Conservation (phyloP, 2,113 vertebrate species). For the Zingel zingel region DNA sequence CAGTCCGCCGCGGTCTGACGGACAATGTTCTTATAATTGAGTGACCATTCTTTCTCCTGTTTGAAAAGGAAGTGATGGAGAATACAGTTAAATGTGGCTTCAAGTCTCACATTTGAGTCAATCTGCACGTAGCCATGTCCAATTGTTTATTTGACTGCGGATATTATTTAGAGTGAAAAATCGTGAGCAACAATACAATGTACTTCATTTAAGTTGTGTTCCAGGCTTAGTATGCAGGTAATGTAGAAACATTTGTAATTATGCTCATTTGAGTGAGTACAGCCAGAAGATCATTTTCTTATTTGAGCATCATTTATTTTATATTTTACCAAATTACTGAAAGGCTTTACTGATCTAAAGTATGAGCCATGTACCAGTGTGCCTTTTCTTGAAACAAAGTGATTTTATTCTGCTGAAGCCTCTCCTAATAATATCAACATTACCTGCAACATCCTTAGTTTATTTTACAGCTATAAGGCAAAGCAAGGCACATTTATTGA, state of each 20-base stretch:
- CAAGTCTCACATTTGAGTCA: conserved; percentile 40
- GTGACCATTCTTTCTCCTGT: conserved; percentile 90
- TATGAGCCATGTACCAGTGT: not conserved
- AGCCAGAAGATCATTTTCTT: conserved; percentile 3
- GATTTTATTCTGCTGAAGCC: conserved; percentile 1
- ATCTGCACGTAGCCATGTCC: conserved; percentile 19
- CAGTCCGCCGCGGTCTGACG: conserved; percentile 89
- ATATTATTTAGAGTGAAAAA: conserved; percentile 8
- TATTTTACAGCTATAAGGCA: not conserved
- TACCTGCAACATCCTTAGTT: not conserved
- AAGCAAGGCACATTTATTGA: not conserved
- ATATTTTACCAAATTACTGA: not conserved
- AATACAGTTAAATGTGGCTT: conserved; percentile 82
- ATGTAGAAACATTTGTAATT: not conserved
- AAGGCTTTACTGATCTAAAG: not conserved
- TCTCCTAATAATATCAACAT: not conserved
- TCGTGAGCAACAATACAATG: not conserved
- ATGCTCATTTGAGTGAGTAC: not conserved
- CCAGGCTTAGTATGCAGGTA: not conserved
- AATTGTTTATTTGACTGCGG: conserved; percentile 20
- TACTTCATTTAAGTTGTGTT: not conserved
- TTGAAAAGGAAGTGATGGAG: conserved; percentile 90
- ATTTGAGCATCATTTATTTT: conserved; percentile 14
- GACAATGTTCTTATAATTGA: conserved; percentile 97
- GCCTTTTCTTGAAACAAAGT: conserved; percentile 14